Base-by-base conservation (phyloP, 1,140 invertebrate species). In the Plutomurus gul region DNA sequence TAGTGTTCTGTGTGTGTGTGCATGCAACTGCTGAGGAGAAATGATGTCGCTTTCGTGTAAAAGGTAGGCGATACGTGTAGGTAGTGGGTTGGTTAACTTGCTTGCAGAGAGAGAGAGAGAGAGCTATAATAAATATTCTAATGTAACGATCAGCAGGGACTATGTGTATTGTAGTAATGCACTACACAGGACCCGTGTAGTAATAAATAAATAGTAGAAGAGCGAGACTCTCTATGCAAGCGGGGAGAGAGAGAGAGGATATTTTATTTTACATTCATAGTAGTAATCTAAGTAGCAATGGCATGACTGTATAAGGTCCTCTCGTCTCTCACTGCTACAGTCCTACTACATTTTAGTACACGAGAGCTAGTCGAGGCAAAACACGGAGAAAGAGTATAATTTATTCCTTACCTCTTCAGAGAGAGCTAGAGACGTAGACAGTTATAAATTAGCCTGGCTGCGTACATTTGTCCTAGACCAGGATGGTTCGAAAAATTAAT, bases 381-480 rank as follows among this genome's bases (percentile, higher is more conserved):
- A n/a, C 39, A 13, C 10, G 39, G 56, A 25, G 56, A 65, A 65
- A 65, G 56, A 25, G 27, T 65, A 30, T 65, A 65, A 65, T 65
- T 65, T 65, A 65, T 65, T 65, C 56, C 56, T 65, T 65, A 36
- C 27, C 56, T 30, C 56, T 65, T 65, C 56, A 33, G 56, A 65
- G n/a, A n/a, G 56, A 65, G 56, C 56, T 18, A 65, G 56, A 65
- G 27, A 65, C 25, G 56, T 33, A 65, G 77, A 79, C 77, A 79
- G 77, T 74, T 79, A 79, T 79, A 79, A 79, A 79, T 79, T 79
- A 79, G 77, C 65, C 20, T 37, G 33, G 56, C 36, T 65, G 56
- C 36, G 56, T 65, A 65, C 56, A 65, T 36, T 65, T 65, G 22
- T 33, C 30, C 56, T 65, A 27, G 56, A 33, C 25, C 16, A 30